Conservation (phyloP, 2,797 vertebrate genomes). For the Trachops cirrhosus region DNA sequence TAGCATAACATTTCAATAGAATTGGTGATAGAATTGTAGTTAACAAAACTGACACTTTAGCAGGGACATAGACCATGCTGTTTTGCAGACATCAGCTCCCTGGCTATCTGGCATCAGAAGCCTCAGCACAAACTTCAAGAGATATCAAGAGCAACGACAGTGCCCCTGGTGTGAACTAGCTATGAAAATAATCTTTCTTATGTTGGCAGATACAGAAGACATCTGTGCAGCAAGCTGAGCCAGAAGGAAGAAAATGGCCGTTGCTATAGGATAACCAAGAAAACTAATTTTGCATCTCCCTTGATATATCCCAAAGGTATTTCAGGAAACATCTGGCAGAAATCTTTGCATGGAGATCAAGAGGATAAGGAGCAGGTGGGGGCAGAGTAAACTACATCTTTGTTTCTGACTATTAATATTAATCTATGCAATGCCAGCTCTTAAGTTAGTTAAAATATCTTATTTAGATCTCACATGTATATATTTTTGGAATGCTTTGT, state of each 20-base stretch:
- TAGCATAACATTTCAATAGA: not conserved
- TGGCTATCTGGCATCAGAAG: constrained; percentile 56
- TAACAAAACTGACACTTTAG: not conserved
- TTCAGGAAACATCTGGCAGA: constrained; percentile 20
- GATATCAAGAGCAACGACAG: not conserved
- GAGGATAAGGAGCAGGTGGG: not conserved
- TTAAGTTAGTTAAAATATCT: constrained; percentile 31
- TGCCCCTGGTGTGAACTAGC: constrained; percentile 37
- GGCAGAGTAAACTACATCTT: not conserved
- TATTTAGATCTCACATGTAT: not conserved
- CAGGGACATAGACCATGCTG: not conserved
- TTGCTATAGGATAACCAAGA: constrained; percentile 35
- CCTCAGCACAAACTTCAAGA: constrained; percentile 48
- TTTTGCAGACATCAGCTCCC: constrained; percentile 23
- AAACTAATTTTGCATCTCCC: not conserved
- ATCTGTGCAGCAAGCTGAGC: constrained; percentile 63
- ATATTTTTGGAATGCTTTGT: not conserved
- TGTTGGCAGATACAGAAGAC: constrained; percentile 60
- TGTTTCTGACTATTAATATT: constrained; percentile 25
- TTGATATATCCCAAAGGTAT: constrained; percentile 12
- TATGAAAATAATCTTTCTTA: constrained; percentile 58
- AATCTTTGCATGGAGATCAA: not conserved
- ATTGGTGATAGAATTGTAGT: not conserved
- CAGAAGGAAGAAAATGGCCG: constrained; percentile 37
- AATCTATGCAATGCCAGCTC: not conserved